Evolutionary conservation across 2,797 vertebrate genomes (phyloP), one percentile per base, ranked within the genome.

Genomic region (Pseudochirops corinnae): DNA sequence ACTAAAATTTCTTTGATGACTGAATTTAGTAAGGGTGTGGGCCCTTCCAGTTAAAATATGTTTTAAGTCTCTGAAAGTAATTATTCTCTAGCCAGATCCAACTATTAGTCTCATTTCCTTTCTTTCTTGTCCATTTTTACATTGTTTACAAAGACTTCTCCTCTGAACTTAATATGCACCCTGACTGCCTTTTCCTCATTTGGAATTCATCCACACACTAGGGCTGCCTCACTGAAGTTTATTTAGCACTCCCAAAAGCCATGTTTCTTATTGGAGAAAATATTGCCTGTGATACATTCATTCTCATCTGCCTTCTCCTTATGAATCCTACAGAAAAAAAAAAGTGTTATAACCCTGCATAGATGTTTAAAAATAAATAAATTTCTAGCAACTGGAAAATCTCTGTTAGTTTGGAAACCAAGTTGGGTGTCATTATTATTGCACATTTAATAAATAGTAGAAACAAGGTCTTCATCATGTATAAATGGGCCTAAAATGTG

Each of bases 21-120:
- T 96, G 7, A 74, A 74, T 92, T 97, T 95, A 96, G 87, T 96
- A 29, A 93, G 92, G 93, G 74, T 94, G 60, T 96, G 67, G 87
- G n/a, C 94, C 93, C 93, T 95, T 94, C 87, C 55, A 95, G 93
- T 93, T 58, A 94, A 93, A 95, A 97, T 94, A 94, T 96, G 95
- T 91, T 91, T 95, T 94, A 95, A 95, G 93, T 31, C 55, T 53
- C 33, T 93, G 60, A 96, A 90, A 94, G 33, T 96, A 91, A 95
- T 94, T 94, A 91, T 94, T 97, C 91, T 92, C 5, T 94, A 92
- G 56, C 93, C n/a, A 93, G 91, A 92, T 31, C 55, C 90, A 95
- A 74, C 56, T 96, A 52, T 82, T 92, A 95, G 50, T 14, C 33
- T 62, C 21, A 74, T 94, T 94, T 97, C 87, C 93, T 96, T 96